These are phyloP conservation scores for Apamea anceps DNA, from an alignment of 2,888 invertebrate genomes.

Conservation along the genomic window DNA sequence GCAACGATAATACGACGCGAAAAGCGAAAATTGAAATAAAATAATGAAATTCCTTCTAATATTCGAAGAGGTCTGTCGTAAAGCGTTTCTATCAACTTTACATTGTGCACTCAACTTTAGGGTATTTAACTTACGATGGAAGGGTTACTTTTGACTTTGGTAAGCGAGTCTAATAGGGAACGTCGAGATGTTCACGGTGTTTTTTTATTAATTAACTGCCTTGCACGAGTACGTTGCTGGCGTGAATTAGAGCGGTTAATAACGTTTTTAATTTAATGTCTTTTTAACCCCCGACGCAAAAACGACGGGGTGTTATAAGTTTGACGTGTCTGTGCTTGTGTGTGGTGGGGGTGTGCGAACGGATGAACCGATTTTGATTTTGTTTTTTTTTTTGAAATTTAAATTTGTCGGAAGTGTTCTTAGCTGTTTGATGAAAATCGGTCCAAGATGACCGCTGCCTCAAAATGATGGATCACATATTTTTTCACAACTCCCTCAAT, in stretches of 20 bases:
- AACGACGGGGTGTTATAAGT: too few species aligned
- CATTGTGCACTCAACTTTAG: conserved; percentile 68
- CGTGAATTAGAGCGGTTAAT: conserved; percentile 2
- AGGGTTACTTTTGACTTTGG: conserved; percentile 64
- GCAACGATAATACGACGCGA: conserved; percentile 73
- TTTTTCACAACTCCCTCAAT: too few species aligned
- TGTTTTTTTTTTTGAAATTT: too few species aligned
- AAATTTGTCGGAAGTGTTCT: too few species aligned
- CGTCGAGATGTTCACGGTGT: conserved; percentile 30
- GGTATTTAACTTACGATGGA: conserved; percentile 70
- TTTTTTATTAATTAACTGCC: conserved; percentile 57
- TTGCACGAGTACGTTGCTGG: background rate
- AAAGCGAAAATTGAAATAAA: conserved; percentile 76
- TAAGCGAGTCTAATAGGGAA: conserved; percentile 41
- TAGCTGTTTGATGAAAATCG: too few species aligned
- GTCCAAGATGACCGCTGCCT: too few species aligned
- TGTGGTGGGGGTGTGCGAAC: too few species aligned
- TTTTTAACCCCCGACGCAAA: background rate
- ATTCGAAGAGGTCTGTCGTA: conserved; percentile 67
- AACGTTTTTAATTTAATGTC: conserved; percentile 29
- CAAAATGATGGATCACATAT: too few species aligned
- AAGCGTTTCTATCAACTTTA: conserved; percentile 65
- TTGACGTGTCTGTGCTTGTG: too few species aligned
- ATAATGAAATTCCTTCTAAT: conserved; percentile 69
- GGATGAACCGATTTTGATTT: too few species aligned